Evolutionary conservation across 2,797 vertebrate species (phyloP), one percentile per base, ranked within the genome.

Genomic region (Emydoidea blandingii): DNA sequence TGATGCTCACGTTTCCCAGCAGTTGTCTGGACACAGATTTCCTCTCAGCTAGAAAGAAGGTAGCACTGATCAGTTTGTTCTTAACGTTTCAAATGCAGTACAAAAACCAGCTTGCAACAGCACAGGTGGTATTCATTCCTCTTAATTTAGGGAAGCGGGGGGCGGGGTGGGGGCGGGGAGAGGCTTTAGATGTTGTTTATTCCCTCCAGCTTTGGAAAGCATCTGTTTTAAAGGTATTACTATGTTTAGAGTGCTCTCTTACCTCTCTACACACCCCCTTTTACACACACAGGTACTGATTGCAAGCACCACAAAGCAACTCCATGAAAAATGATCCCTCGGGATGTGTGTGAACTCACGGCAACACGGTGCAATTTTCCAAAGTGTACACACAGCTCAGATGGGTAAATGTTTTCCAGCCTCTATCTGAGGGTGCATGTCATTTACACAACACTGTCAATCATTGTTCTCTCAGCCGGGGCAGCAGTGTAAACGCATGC

Each of bases 391-490:
- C 37, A 57, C 41, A 84, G 57, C 95, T 97, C 83, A 0, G 95
- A 96, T 91, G 94, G 88, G 96, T 97, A 98, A 97, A 98, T 96
- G 95, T 97, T 97, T 96, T 95, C 96, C 94, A 92, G 96, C 93
- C 92, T 93, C 93, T 93, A 8, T 87, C 12, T 5, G 86, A 68
- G 12, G 84, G 90, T 53, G 78, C 95, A 92, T 97, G 95, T 89
- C 97, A 97, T 97, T 97, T 97, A 97, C 97, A 97, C 96, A 97
- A 95, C 44, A 18, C 95, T 11, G 94, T 97, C 97, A 97, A 97
- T 97, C 97, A 97, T 83, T 3, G 92, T 83, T 81, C 95, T 97
- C 96, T 95, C 94, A 95, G 91, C 94, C 81, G 88, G 92, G 82
- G 80, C 89, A 97, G 94, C 89, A 91, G 86, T 44, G 92, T 93